Base-by-base conservation (phyloP, 2,888 invertebrate species). In the Resseliella maxima region DNA sequence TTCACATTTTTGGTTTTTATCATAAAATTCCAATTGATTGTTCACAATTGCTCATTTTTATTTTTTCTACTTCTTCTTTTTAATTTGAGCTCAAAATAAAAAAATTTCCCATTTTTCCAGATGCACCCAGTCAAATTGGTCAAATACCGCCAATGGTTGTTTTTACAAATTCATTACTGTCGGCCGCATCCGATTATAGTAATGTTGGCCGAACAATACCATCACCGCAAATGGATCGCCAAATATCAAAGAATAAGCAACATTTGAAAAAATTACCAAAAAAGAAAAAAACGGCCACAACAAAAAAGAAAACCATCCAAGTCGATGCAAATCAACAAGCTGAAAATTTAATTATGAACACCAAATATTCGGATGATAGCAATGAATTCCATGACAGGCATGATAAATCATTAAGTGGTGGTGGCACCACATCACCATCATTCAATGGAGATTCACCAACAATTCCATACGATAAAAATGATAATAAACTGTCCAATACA, bases 401-500 rank as follows among this genome's bases (percentile, higher is more conserved):
- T 83, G 83, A 38, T 38, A n/a, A 10, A 21, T n/a, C 31, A 72
- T 15, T 31, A 2, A 72, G 31, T 31, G 35, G 35, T 15, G 3
- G 31, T 50, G 12, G 6, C 41, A 41, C 41, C 12, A 2, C 59
- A 59, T 72, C 72, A 31, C 35, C 27, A 3, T 24, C 5, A 59
- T 24, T 24, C n/a, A 59, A 24, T 59, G n/a, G 6, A 8, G 12
- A 24, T 24, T 59, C 59, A 6, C 59, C 59, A 12, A n/a, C 59
- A 24, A 24, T 8, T 59, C 24, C 27, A 31, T 38, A 8, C 21
- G 81, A 81, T 21, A 81, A 81, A 36, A 36, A 36, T 83, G 83
- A 83, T n/a, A 88, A 85, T 2, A 90, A 91, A 72, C 90, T 90
- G 31, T 89, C 88, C 27, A 90, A 90, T 87, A 89, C 89, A 86